phyloP scores from a whole-genome alignment of 2,888 invertebrate species.

The Pediacus dermestoides region DNA sequence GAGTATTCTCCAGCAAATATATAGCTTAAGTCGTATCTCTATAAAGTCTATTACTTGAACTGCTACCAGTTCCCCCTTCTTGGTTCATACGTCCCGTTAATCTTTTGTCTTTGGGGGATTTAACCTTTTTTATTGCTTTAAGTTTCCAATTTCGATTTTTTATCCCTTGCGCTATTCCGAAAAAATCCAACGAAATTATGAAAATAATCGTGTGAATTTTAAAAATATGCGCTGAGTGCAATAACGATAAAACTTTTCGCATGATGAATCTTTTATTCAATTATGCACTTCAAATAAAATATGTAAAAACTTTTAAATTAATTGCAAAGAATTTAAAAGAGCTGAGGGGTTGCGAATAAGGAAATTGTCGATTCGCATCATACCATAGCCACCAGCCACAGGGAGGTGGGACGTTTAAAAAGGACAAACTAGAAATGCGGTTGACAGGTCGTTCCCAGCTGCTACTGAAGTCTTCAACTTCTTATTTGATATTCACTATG shows the following conservation, averaged over 20 bases:
- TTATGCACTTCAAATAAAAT: conserved; percentile 20
- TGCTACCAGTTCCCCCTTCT: too few relatives aligned
- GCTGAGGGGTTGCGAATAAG: conserved; percentile 24
- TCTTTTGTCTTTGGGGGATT: too few relatives aligned
- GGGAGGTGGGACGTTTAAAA: conserved; percentile 29
- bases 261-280: conserved; percentile 19
- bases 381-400: conserved; percentile 23
- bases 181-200: too few relatives aligned
- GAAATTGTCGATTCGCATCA: conserved; percentile 35
- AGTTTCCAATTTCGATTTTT: too few relatives aligned
- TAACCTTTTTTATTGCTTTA: too few relatives aligned
- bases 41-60: too few relatives aligned
- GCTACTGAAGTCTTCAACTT: conserved; percentile 46
- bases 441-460: conserved; percentile 46
- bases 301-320: conserved; percentile 23
- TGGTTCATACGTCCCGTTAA: too few relatives aligned
- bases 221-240: too few relatives aligned
- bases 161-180: too few relatives aligned
- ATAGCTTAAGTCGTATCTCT: too few relatives aligned
- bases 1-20: too few relatives aligned
- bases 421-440: conserved; percentile 42
- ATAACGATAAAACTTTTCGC: conserved; percentile 18
- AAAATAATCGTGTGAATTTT: too few relatives aligned
- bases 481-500: conserved; percentile 48
- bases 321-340: conserved; percentile 22